Base-by-base conservation (phyloP, 2,888 invertebrate species). In the Sipha maydis region DNA sequence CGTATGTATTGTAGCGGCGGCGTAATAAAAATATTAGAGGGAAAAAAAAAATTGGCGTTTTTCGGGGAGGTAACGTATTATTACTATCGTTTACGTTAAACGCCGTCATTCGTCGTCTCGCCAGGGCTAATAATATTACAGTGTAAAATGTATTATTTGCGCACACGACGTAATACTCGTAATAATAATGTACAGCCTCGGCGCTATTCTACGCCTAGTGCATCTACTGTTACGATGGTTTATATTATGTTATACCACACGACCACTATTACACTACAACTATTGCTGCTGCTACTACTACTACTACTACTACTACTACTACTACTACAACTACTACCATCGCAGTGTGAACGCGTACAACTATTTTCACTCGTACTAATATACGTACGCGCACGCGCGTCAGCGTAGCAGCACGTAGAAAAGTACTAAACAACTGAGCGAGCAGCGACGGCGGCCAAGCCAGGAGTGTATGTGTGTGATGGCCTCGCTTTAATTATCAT, bases 401-500 rank as follows among this genome's bases (percentile, higher is more conserved):
- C 14, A 0, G 2, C 48, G 31, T 75, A 84, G 56, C 83, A 75
- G 77, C 76, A 48, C 84, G 61, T 67, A 77, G 77, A 77, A 76
- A 77, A 67, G n/a, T 54, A 78, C 85, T 78, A 69, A 85, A 85
- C 61, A 78, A 77, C 48, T 31, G 67, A 69, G 77, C 77, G 85
- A 21, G 31, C 54, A 48, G 31, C 83, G 73, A 25, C 79, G 79
- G n/a, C 61, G 38, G 34, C 54, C 67, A 7, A 77, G 25, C 77
- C 48, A 69, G 25, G 77, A 85, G 77, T 69, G 82, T 31, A 67
- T 48, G 48, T 69, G 82, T 48, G 77, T 31, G n/a, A 69, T 85
- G 85, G 85, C 85, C 85, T 85, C 85, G 85, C 85, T 85, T 85
- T 85, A 85, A 85, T 85, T 85, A 85, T 85, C 85, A 69, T 85